Conservation (phyloP, 2,888 invertebrate genomes). For the Drosophila anceps region DNA sequence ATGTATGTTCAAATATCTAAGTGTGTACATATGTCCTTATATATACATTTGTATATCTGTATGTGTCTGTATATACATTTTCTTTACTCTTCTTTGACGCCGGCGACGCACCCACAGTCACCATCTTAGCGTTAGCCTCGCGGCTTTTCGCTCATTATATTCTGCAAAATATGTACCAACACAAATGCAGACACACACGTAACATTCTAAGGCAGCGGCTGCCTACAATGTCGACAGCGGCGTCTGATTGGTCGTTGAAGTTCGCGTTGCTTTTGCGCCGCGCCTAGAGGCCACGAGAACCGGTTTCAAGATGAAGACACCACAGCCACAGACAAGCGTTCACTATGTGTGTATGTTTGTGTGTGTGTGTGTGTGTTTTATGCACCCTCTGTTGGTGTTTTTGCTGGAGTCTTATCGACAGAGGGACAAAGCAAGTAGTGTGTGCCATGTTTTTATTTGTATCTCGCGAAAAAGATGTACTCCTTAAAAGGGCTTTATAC, state of each 20-base stretch:
- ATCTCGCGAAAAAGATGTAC: constrained; percentile 12
- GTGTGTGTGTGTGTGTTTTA: background rate
- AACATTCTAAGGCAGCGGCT: constrained; percentile 27
- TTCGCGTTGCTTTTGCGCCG: constrained; percentile 52
- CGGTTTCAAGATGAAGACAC: constrained; percentile 37
- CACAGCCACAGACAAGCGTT: constrained; percentile 21
- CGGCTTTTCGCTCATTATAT: constrained; percentile 59
- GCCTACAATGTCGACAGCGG: constrained; percentile 48
- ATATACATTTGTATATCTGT: background rate
- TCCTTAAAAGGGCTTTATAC: background rate
- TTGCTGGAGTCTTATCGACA: constrained; percentile 5
- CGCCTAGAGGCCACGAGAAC: constrained; percentile 35
- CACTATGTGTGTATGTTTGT: background rate
- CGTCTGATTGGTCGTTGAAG: constrained; percentile 61
- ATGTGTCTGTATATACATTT: constrained; percentile 17
- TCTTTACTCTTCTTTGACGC: constrained; percentile 29
- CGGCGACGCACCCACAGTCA: constrained; percentile 36
- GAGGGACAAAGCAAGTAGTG: constrained; percentile 3
- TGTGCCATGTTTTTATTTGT: constrained; percentile 5
- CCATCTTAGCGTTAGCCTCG: constrained; percentile 44
- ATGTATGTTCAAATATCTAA: background rate
- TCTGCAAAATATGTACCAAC: constrained; percentile 21
- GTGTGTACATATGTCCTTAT: background rate
- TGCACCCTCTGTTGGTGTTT: constrained; percentile 5
- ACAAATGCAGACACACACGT: background rate